phyloP scores from a whole-genome alignment of 2,888 invertebrate species.

The Troglohyphantes excavatus region DNA sequence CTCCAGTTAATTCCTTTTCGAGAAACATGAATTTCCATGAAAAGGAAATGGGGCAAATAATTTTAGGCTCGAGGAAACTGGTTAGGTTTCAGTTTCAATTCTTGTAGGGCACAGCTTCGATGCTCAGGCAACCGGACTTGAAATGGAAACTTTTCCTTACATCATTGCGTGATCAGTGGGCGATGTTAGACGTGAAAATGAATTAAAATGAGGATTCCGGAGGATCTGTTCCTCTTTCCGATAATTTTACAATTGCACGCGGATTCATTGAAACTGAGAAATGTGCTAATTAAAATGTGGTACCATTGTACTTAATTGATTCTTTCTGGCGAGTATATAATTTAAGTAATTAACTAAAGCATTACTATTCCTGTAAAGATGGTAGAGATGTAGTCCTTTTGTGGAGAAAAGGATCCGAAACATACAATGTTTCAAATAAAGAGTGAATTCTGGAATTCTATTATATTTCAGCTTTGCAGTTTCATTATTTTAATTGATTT shows the following conservation, averaged over 20 bases:
- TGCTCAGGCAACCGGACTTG: background rate
- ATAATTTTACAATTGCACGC: slow-evolving; percentile 43
- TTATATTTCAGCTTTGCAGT: no score
- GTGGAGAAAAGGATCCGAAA: no score
- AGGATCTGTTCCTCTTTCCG: slow-evolving; percentile 27
- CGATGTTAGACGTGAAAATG: slow-evolving; percentile 8
- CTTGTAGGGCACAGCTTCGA: background rate
- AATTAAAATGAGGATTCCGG: slow-evolving; percentile 36
- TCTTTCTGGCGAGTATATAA: slow-evolving; percentile 2
- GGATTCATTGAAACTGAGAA: slow-evolving; percentile 44
- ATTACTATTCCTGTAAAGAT: background rate
- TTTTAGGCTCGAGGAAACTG: background rate
- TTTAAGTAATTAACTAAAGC: slow-evolving; percentile 14
- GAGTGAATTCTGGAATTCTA: no score
- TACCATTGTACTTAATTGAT: background rate
- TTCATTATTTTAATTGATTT: no score
- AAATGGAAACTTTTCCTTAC: background rate
- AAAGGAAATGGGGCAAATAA: slow-evolving; percentile 24
- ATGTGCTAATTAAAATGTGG: slow-evolving; percentile 31
- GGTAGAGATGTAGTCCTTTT: no score
- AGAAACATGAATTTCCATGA: slow-evolving; percentile 10
- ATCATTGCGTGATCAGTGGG: background rate
- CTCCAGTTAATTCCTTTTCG: slow-evolving; percentile 37
- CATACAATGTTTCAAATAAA: no score
- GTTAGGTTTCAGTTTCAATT: slow-evolving; percentile 10